Percentiles rank a stretch among this genome's conserved stretches.
Evolutionary conservation across 2,888 invertebrate genomes (phyloP).

Genomic region (Meta bourneti): DNA sequence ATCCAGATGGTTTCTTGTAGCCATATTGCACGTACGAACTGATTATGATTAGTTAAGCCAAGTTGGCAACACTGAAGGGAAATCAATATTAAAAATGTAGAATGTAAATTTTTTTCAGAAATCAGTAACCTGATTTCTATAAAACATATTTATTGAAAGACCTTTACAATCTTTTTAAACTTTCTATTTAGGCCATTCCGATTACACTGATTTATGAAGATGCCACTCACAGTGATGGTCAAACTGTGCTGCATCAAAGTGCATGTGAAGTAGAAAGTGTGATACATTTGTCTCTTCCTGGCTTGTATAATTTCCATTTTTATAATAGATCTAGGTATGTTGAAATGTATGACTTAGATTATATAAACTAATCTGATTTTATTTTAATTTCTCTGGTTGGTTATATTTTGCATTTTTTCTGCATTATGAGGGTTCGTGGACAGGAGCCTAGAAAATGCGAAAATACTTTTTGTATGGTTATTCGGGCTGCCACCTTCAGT

Average conservation of each 20-base stretch:
- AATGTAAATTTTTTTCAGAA: too few species aligned
- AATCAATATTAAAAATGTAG: too few species aligned
- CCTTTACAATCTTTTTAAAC: background rate
- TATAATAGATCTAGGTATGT: slow-evolving; percentile 52
- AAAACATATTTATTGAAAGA: too few species aligned
- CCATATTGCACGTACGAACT: too few species aligned
- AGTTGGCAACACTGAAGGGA: too few species aligned
- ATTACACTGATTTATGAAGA: slow-evolving; percentile 22
- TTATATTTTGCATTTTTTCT: too few species aligned
- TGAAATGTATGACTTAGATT: background rate
- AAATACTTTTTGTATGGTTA: background rate
- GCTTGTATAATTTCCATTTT: slow-evolving; percentile 48
- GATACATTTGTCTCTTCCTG: slow-evolving; percentile 32
- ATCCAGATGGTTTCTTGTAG: too few species aligned
- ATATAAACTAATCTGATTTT: background rate
- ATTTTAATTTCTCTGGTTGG: background rate
- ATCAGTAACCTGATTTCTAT: too few species aligned
- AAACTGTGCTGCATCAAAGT: slow-evolving; percentile 33
- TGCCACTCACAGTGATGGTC: background rate
- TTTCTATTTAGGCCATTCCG: slow-evolving; percentile 39
- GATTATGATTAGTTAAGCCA: too few species aligned
- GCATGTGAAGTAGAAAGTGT: slow-evolving; percentile 32
- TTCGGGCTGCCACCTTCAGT: background rate
- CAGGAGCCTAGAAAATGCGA: too few species aligned
- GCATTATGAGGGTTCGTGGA: too few species aligned